phyloP scores from a whole-genome alignment of 2,888 invertebrate genomes.

The Plagiodera versicolora region DNA sequence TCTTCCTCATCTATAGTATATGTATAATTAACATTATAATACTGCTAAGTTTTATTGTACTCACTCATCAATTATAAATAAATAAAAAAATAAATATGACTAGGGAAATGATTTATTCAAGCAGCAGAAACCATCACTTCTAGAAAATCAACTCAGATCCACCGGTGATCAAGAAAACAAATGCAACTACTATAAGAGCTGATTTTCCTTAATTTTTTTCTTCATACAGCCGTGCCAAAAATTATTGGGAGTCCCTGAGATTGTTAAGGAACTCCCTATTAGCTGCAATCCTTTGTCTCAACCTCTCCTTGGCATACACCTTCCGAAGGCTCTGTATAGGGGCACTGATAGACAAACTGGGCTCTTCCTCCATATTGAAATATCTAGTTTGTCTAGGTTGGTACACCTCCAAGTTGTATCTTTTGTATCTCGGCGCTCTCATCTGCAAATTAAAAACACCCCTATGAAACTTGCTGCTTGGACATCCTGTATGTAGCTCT shows the following conservation, averaged over 20 bases:
- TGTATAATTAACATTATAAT: slow-evolving; percentile 23
- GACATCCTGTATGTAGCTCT: too few relatives aligned
- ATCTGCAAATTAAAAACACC: slow-evolving; percentile 31
- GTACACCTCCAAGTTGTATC: slow-evolving; percentile 31
- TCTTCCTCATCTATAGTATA: slow-evolving; percentile 16
- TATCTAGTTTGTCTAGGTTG: slow-evolving; percentile 21
- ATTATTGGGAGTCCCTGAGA: slow-evolving; percentile 30
- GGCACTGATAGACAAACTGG: slow-evolving; percentile 40
- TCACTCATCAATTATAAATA: slow-evolving; percentile 12
- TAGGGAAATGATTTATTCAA: slow-evolving; percentile 23
- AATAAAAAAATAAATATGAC: slow-evolving; percentile 30
- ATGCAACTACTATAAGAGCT: slow-evolving; percentile 6
- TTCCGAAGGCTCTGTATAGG: slow-evolving; percentile 37
- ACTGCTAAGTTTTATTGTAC: slow-evolving; percentile 22
- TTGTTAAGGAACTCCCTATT: slow-evolving; percentile 38
- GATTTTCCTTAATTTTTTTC: slow-evolving; percentile 15
- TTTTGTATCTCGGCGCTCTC: slow-evolving; percentile 27
- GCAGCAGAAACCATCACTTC: slow-evolving; percentile 9
- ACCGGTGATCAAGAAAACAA: slow-evolving; percentile 11
- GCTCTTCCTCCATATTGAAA: slow-evolving; percentile 24
- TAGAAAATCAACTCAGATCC: slow-evolving; percentile 20
- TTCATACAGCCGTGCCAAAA: not conserved
- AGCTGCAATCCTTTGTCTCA: slow-evolving; percentile 33
- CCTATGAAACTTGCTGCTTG: not conserved
- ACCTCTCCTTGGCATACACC: slow-evolving; percentile 33